Percentiles rank a stretch among this genome's conserved stretches.
Evolutionary conservation across 1,140 invertebrate genomes (phyloP).

Genomic region (Aphidius gifuensis): DNA sequence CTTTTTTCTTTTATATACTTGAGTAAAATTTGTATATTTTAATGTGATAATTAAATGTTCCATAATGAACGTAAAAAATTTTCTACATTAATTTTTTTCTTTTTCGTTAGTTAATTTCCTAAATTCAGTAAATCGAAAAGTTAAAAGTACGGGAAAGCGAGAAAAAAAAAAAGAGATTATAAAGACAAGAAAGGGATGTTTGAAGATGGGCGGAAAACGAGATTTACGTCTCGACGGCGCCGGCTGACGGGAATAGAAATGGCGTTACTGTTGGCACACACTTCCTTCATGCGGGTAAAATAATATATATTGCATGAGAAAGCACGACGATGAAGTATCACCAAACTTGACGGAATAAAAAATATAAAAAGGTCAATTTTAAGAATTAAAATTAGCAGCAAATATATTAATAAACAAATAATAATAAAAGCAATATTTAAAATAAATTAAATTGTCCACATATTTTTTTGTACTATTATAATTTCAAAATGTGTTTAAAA

Average conservation of each 20-base stretch:
- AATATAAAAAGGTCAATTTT: no score
- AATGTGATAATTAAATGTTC: no score
- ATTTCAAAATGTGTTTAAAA: no score
- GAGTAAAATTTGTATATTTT: no score
- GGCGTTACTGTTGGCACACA: constrained; percentile 18
- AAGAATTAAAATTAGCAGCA: no score
- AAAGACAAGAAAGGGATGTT: constrained; percentile 7
- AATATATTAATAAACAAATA: no score
- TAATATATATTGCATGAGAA: neutral
- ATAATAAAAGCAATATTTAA: no score
- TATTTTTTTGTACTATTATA: no score
- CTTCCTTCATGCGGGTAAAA: neutral
- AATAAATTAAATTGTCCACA: no score
- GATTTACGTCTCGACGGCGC: constrained; percentile 21
- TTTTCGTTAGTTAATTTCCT: constrained; percentile 11
- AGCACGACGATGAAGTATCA: constrained; percentile 7
- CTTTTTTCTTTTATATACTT: no score
- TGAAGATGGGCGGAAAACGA: constrained; percentile 19
- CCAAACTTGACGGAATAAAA: neutral
- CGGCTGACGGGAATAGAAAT: constrained; percentile 24
- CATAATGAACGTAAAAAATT: no score
- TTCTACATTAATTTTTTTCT: no score
- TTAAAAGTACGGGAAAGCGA: neutral
- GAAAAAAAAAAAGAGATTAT: constrained; percentile 4
- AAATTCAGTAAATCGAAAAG: constrained; percentile 4